Base-by-base conservation (phyloP, 2,113 vertebrate genomes). In the Rhinogobius similis region DNA sequence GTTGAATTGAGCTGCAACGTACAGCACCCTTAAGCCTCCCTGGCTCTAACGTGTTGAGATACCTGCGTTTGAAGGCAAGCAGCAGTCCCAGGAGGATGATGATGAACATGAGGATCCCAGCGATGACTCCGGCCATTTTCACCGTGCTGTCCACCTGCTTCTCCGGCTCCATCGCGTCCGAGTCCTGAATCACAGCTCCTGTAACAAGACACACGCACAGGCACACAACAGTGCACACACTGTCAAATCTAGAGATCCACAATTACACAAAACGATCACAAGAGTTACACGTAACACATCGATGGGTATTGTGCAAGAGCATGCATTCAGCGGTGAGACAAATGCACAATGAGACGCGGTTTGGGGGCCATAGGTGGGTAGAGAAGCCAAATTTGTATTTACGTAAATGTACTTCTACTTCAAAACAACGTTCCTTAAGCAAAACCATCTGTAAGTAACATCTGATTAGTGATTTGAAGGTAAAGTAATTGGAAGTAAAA, bases 21-120 rank as follows among this genome's bases (percentile, higher is more conserved):
- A 18, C 26, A 62, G 63, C 65, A 70, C 64, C 62, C 73, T 71
- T 68, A 64, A 74, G 13, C 38, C 6, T 27, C 18, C 10, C 20
- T 1, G 2, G 11, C 38, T 38, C 38, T 50, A 4, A 1, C 20
- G 20, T 16, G n/a, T 21, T 36, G 16, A 70, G 72, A 10, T 92
- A 99, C 97, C 97, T 97, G 90, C 97, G 96, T 82, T 99, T 99
- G 91, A 99, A 98, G 76, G 96, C 97, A 58, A 99, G 96, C 84
- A 97, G 94, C 36, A 96, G 94, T 0, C 97, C 97, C 65, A 99
- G 86, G 41, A 99, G 95, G 82, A 99, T 98, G 81, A 99, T 97
- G 83, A 98, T 92, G 88, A 98, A 98, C 97, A 99, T 97, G 75
- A 99, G 93, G 65, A 98, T 95, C 9, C 97, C 97, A 0, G 96